phyloP scores from a whole-genome alignment of 23 tunicate genomes.

The Botrylloides violaceus region DNA sequence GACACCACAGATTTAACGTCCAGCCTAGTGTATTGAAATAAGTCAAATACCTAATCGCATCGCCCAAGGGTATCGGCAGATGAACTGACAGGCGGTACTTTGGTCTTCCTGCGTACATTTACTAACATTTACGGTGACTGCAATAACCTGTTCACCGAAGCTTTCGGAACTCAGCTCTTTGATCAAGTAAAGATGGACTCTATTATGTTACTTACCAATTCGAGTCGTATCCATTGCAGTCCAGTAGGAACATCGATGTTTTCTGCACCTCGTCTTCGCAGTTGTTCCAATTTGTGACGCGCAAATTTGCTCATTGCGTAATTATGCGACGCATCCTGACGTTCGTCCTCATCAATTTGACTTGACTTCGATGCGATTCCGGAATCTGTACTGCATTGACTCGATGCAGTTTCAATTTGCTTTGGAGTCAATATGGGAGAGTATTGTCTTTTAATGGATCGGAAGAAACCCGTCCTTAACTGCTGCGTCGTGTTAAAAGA shows the following conservation, averaged over 20 bases:
- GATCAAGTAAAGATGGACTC: too few relatives aligned
- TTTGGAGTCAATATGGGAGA: constrained; percentile 25
- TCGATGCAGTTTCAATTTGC: neutral
- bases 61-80: too few relatives aligned
- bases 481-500: constrained; percentile 70
- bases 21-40: too few relatives aligned
- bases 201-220: constrained; percentile 55
- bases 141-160: too few relatives aligned
- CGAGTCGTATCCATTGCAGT: constrained; percentile 82
- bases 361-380: neutral
- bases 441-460: constrained; percentile 63
- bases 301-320: constrained; percentile 57
- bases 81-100: too few relatives aligned
- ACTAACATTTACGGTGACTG: too few relatives aligned
- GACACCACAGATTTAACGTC: too few relatives aligned
- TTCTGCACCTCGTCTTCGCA: constrained; percentile 49
- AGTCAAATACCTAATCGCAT: too few relatives aligned
- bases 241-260: constrained; percentile 77
- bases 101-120: too few relatives aligned
- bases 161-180: too few relatives aligned
- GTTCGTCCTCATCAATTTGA: constrained; percentile 23
- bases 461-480: constrained; percentile 64
- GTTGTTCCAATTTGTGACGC: constrained; percentile 42
- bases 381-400: neutral
- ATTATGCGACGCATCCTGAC: neutral